These are phyloP conservation scores for Eupeodes corollae DNA, from an alignment of 1,140 invertebrate species.

Conservation along the genomic window DNA sequence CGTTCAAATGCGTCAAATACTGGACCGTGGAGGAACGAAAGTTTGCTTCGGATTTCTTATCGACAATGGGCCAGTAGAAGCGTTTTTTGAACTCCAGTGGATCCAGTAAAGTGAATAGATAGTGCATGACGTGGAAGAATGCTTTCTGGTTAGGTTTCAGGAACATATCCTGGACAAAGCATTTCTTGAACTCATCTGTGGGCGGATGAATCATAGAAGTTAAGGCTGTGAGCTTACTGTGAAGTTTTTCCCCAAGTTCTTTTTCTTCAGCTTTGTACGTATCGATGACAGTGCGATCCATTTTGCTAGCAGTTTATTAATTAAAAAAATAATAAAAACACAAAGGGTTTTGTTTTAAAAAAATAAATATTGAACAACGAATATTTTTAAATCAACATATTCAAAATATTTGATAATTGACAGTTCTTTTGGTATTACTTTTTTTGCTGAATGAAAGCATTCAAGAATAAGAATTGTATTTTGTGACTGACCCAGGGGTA, in stretches of 20 bases:
- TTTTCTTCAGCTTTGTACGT: constrained; percentile 31
- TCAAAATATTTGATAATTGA: too few species aligned
- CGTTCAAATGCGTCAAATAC: constrained; percentile 28
- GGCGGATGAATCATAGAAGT: constrained; percentile 15
- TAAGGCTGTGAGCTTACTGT: constrained; percentile 20
- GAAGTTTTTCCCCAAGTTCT: constrained; percentile 23
- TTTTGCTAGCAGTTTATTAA: constrained; percentile 2
- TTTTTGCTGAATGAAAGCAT: too few species aligned
- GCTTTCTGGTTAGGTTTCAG: constrained; percentile 41
- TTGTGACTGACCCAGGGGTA: too few species aligned
- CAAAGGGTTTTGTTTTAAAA: too few species aligned
- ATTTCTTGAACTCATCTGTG: constrained; percentile 21
- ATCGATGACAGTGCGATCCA: constrained; percentile 28
- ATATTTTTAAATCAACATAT: too few species aligned
- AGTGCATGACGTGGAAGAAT: constrained; percentile 41
- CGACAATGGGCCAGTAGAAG: constrained; percentile 41
- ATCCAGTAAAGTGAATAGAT: constrained; percentile 38
- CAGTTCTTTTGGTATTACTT: too few species aligned
- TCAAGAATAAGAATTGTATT: too few species aligned
- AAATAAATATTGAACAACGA: too few species aligned
- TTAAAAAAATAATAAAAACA: too few species aligned
- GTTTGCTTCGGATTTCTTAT: constrained; percentile 39
- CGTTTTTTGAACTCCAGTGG: constrained; percentile 35
- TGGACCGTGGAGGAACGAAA: constrained; percentile 34
- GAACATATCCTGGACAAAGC: constrained; percentile 39